Percentiles rank a stretch among this genome's conserved stretches.
These are phyloP conservation scores for Tetrao urogallus DNA, from an alignment of 2,113 vertebrate genomes.

Conservation along the genomic window DNA sequence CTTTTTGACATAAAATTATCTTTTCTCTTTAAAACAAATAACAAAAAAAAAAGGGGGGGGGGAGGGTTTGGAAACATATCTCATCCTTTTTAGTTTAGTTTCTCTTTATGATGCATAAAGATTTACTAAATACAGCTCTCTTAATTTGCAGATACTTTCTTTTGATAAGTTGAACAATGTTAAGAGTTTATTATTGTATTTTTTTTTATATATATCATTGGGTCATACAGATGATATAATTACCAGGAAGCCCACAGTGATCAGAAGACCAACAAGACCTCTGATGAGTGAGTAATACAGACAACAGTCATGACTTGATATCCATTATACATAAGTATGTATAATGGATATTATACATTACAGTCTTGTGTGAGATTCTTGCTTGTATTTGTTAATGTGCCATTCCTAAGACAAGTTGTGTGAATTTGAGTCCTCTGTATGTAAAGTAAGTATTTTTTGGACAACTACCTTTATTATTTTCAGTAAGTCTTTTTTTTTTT, in stretches of 20 bases:
- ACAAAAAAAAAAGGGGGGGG: not conserved
- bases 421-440: not conserved
- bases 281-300: slow-evolving; percentile 51
- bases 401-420: not conserved
- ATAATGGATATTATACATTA: not conserved
- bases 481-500: not conserved
- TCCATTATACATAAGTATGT: not conserved
- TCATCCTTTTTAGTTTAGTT: not conserved
- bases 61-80: not conserved
- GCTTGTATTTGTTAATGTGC: not conserved
- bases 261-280: slow-evolving; percentile 60
- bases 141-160: not conserved
- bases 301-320: not conserved
- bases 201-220: not conserved
- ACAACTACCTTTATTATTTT: not conserved
- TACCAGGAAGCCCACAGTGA: slow-evolving; percentile 61
- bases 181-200: not conserved
- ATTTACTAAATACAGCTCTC: not conserved
- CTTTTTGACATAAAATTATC: not conserved
- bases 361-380: not conserved
- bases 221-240: slow-evolving; percentile 48
- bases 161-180: not conserved
- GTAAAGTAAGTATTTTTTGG: not conserved
- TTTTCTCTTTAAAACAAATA: not conserved
- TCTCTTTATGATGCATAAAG: not conserved